phyloP scores from a whole-genome alignment of 2,113 vertebrate genomes.

The Saguinus midas region DNA sequence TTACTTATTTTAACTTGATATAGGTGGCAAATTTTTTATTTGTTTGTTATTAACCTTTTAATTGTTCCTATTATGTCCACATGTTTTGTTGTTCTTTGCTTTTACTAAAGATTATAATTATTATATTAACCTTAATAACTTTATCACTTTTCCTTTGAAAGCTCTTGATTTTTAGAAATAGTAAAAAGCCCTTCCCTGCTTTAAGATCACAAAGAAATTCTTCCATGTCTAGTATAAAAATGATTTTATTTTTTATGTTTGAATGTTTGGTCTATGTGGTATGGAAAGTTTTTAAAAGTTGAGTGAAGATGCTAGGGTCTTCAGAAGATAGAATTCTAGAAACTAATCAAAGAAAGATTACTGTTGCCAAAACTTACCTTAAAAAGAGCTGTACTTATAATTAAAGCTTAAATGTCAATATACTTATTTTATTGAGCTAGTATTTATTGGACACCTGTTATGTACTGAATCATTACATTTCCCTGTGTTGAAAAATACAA shows the following conservation, averaged over 20 bases:
- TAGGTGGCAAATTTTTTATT: neutral
- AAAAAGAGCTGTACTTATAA: neutral
- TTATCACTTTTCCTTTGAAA: neutral
- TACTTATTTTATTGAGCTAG: neutral
- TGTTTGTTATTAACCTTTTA: neutral
- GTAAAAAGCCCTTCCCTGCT: neutral
- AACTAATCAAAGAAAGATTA: neutral
- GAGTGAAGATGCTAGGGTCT: neutral
- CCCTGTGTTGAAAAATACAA: neutral
- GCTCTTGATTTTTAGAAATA: neutral
- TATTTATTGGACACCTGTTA: neutral
- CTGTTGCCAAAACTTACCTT: neutral
- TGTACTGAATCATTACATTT: neutral
- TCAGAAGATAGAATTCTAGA: neutral
- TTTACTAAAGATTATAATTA: neutral
- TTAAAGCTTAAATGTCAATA: slow-evolving; percentile 30
- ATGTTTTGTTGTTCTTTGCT: neutral
- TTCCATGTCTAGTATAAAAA: neutral
- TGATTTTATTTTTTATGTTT: neutral
- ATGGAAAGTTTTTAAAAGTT: neutral
- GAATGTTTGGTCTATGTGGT: slow-evolving; percentile 25
- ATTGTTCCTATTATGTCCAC: neutral
- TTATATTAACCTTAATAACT: neutral
- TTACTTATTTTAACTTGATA: slow-evolving; percentile 2
- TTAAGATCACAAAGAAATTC: slow-evolving; percentile 37